Evolutionary conservation across 2,888 invertebrate species (phyloP).

Genomic region (Allacma fusca): DNA sequence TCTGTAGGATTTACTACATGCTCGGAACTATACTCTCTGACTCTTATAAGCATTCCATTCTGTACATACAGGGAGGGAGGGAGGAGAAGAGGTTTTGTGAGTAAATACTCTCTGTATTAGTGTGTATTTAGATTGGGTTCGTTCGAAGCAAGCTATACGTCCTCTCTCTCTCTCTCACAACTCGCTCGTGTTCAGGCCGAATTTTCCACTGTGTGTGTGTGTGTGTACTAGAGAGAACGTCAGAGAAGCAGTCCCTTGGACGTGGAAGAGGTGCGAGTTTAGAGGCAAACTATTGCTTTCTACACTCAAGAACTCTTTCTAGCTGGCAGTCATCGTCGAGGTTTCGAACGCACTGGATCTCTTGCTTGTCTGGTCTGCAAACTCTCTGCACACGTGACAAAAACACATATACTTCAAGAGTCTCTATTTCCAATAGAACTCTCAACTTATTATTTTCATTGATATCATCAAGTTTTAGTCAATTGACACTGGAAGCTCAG

Average conservation of each 20-base stretch:
- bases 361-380: constrained; percentile 48
- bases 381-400: constrained; percentile 29
- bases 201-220: background rate
- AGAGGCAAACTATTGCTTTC: constrained; percentile 28
- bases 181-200: too few relatives aligned
- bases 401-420: too few relatives aligned
- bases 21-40: too few relatives aligned
- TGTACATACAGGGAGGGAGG: background rate
- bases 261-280: constrained; percentile 7
- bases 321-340: constrained; percentile 57
- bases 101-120: constrained; percentile 28
- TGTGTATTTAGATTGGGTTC: constrained; percentile 19
- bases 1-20: too few relatives aligned
- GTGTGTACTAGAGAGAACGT: background rate
- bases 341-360: constrained; percentile 55
- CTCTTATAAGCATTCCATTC: background rate
- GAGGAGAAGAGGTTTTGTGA: constrained; percentile 21
- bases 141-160: background rate
- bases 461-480: constrained; percentile 1
- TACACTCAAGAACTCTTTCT: constrained; percentile 45
- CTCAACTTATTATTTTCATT: constrained; percentile 1
- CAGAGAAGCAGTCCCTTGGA: constrained; percentile 1
- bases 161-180: background rate
- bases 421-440: background rate
- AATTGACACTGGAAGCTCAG: too few relatives aligned